Evolutionary conservation across 2,113 vertebrate species (phyloP), one percentile per base, ranked within the genome.

Genomic region (Prolemur simus): DNA sequence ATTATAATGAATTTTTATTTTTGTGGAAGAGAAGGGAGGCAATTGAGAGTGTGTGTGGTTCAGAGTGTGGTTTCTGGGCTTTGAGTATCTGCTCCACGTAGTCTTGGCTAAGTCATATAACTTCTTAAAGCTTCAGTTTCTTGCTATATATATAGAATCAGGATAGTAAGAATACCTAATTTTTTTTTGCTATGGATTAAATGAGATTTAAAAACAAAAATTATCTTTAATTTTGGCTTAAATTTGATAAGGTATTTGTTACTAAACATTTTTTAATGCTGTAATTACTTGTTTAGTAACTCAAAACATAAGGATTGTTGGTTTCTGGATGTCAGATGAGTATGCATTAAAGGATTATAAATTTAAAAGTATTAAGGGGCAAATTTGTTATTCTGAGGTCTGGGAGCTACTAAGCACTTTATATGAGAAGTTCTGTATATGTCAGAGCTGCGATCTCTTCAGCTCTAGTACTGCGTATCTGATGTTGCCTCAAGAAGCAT

Each of bases 171-270:
- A 71, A 39, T 74, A 63, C 13, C n/a, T 74, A 49, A 54, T 58
- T n/a, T 49, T 73, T 66, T 82, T 73, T 39, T 34, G 3, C 21
- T 71, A 42, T 83, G 39, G 25, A 68, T 78, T 86, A 87, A 83
- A 34, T 85, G 58, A 85, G 49, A 85, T 69, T 39, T 92, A 97
- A 91, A 47, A 84, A 60, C 34, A 71, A 76, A 73, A 89, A 69
- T 42, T 87, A 54, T 78, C 23, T n/a, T 60, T 81, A 71, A 37
- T 91, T 96, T 94, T 95, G 78, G 11, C 23, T 93, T 94, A 94
- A 90, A 42, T 84, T 63, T 39, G 76, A 25, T 45, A 77, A 64
- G 29, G 39, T 71, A 58, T 78, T 92, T 96, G 15, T 92, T 68
- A 69, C 8, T 63, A 32, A 92, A 49, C 13, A 21, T 82, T 93